Evolutionary conservation across 2,113 vertebrate genomes (phyloP).

Genomic region (Channa maculata): DNA sequence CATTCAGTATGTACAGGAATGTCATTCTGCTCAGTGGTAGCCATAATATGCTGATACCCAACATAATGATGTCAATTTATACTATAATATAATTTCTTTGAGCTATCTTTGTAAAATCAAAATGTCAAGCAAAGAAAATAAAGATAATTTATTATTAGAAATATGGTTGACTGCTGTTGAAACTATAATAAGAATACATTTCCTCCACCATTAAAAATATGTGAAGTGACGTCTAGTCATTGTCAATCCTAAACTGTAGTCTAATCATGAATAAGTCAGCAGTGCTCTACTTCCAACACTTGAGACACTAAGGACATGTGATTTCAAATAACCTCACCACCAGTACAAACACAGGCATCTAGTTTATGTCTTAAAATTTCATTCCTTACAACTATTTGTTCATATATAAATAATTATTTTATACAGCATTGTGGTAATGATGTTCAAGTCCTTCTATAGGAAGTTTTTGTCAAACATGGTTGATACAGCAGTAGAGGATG

Average conservation of each 20-base stretch:
- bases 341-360: conserved; percentile 25
- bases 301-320: conserved; percentile 24
- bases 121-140: conserved; percentile 21
- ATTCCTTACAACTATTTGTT: conserved; percentile 46
- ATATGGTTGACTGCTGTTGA: conserved; percentile 15
- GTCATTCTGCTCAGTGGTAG: conserved; percentile 61
- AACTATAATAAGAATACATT: conserved; percentile 36
- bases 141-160: conserved; percentile 9
- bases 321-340: conserved; percentile 31
- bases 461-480: conserved; percentile 33
- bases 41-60: conserved; percentile 57
- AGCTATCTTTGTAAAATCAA: conserved; percentile 31
- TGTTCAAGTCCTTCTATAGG: conserved; percentile 32
- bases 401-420: conserved; percentile 44
- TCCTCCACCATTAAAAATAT: conserved; percentile 59
- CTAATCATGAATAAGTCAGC: conserved; percentile 64
- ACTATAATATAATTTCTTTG: conserved; percentile 41
- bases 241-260: conserved; percentile 43
- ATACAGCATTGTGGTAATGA: conserved; percentile 39
- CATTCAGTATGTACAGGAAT: conserved; percentile 76
- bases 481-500: conserved; percentile 44
- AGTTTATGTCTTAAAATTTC: conserved; percentile 10
- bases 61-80: conserved; percentile 56
- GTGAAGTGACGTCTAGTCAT: conserved; percentile 47
- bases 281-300: conserved; percentile 54